Evolutionary conservation across 2,113 vertebrate species (phyloP), one percentile per base, ranked within the genome.

Genomic region (Podiceps cristatus): DNA sequence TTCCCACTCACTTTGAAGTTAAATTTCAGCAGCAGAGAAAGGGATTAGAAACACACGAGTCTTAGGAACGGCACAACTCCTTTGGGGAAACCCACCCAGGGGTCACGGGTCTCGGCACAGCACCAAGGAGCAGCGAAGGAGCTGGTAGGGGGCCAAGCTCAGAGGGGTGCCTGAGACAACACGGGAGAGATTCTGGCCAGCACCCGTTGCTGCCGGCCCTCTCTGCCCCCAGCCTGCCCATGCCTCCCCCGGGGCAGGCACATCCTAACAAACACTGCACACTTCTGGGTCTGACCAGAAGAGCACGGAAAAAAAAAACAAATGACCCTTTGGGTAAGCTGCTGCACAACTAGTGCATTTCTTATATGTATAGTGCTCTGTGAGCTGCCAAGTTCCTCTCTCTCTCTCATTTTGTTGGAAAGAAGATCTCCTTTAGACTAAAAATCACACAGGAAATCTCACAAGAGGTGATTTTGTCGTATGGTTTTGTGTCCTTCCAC

Each of bases 101-200:
- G 27, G 4, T 66, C 40, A 9, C 8, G 31, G 69, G 4, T 33
- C 50, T 60, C 5, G 0, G 15, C 3, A 0, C 9, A 25, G 14
- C 50, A 24, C 18, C 8, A 5, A 67, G 45, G n/a, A 81, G 40
- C 20, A 44, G n/a, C 47, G 44, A 71, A 85, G 78, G 17, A 44
- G 27, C 25, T 66, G 68, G 19, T 55, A 4, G 11, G 56, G 80
- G 17, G 59, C 12, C 35, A 60, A 60, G 40, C 35, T 45, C 69
- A 20, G 31, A 55, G 18, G 4, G 56, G 11, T 53, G 45, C 18
- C 52, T 25, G 27, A 45, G 75, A 5, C 5, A 60, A 11, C 27
- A 23, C 12, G 5, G 23, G 15, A 23, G 33, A 47, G 17, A 27
- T 13, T 0, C 0, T 2, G 1, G 40, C 63, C 63, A 66, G 11